Evolutionary conservation across 1,140 invertebrate genomes (phyloP).

Genomic region (Drosophila pandora): DNA sequence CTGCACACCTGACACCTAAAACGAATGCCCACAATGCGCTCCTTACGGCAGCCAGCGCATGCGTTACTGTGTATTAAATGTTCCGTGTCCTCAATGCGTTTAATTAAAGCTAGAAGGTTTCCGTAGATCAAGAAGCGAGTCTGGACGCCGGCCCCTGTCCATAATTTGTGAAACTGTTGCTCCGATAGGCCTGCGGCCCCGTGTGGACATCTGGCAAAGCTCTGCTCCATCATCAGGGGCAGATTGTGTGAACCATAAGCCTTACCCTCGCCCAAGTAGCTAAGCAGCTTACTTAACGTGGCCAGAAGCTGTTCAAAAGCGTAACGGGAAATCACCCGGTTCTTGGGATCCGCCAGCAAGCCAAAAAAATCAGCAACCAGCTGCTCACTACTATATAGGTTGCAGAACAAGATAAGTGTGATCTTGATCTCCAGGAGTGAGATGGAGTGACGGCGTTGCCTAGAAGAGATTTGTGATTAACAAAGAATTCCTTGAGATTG

Average conservation of each 20-base stretch:
- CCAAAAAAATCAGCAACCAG: slow-evolving; percentile 66
- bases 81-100: slow-evolving; percentile 78
- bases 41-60: slow-evolving; percentile 65
- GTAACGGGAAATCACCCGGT: slow-evolving; percentile 66
- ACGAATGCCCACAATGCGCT: slow-evolving; percentile 75
- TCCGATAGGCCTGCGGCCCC: slow-evolving; percentile 62
- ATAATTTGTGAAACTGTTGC: slow-evolving; percentile 70
- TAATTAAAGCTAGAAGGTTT: slow-evolving; percentile 72
- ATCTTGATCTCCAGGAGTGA: slow-evolving; percentile 77
- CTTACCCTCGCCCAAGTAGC: slow-evolving; percentile 70
- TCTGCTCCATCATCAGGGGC: slow-evolving; percentile 63
- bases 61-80: slow-evolving; percentile 73
- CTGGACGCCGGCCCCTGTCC: slow-evolving; percentile 61
- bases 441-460: slow-evolving; percentile 71
- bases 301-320: slow-evolving; percentile 71
- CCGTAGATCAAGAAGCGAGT: slow-evolving; percentile 79
- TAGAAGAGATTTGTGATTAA: not conserved
- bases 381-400: slow-evolving; percentile 67
- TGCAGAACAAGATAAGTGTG: slow-evolving; percentile 75
- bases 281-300: slow-evolving; percentile 68
- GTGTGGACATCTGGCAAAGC: slow-evolving; percentile 69
- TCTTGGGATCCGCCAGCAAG: slow-evolving; percentile 58
- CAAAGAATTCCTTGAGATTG: not conserved
- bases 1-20: slow-evolving; percentile 79
- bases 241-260: slow-evolving; percentile 78